Evolutionary conservation across 2,797 vertebrate species (phyloP).

Genomic region (Molossus alvarezi): DNA sequence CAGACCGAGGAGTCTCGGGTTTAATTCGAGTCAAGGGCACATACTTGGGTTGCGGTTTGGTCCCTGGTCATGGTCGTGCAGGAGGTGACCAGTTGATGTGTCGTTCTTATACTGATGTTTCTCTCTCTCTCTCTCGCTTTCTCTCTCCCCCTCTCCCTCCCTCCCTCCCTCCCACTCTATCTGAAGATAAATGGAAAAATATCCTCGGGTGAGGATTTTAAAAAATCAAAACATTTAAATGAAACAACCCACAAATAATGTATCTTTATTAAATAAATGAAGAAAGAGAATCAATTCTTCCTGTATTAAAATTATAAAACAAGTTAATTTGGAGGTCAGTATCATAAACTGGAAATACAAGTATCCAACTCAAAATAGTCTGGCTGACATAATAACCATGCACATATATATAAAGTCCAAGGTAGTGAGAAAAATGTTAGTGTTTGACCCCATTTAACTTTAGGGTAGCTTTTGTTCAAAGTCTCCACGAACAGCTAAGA

Average conservation of each 20-base stretch:
- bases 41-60: no score
- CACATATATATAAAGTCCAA: neutral
- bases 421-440: slow-evolving; percentile 35
- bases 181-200: no score
- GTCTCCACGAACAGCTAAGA: slow-evolving; percentile 34
- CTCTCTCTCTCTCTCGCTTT: no score
- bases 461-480: slow-evolving; percentile 40
- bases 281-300: slow-evolving; percentile 33
- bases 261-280: neutral
- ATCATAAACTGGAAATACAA: slow-evolving; percentile 67
- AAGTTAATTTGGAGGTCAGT: slow-evolving; percentile 8
- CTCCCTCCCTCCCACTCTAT: no score
- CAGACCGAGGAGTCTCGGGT: no score
- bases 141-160: no score
- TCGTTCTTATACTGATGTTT: no score
- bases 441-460: slow-evolving; percentile 14
- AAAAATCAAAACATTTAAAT: neutral
- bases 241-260: slow-evolving; percentile 37
- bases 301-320: slow-evolving; percentile 56
- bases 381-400: neutral
- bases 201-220: no score
- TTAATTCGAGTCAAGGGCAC: no score
- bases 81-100: no score
- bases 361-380: slow-evolving; percentile 20
- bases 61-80: no score